Evolutionary conservation across 2,888 invertebrate genomes (phyloP), one percentile per base, ranked within the genome.

Genomic region (Lasioglossum leucozonium): DNA sequence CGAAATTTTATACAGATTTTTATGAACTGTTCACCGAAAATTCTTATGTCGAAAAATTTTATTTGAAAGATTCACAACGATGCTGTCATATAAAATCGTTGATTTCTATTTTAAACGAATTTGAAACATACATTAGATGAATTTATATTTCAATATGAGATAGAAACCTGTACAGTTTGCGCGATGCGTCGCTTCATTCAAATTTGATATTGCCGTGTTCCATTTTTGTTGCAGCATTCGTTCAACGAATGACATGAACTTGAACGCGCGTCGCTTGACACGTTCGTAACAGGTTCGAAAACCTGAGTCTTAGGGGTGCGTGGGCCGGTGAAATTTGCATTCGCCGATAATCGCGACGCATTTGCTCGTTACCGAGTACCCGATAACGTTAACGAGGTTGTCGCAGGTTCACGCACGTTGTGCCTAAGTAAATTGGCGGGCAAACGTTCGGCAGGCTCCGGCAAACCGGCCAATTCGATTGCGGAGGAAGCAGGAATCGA

Each of bases 361-460:
- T 88, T 90, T 88, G 81, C 88, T 77, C 87, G 88, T 90, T 88
- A 87, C 81, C 71, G 87, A 76, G 77, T 72, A 81, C 76, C 86
- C 78, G 87, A 89, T 90, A 87, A 89, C 85, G 81, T 81, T 91
- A 90, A 90, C 87, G 82, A 90, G 88, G 89, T 88, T 89, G 82
- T 81, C 85, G 77, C 82, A 75, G 85, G 86, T 88, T 89, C 84
- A 89, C 91, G 89, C 88, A 88, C 80, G 82, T 74, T 82, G 87
- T 86, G 80, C 83, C 87, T 91, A 89, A 90, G 91, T 85, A 87
- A 90, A 90, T 90, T 91, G 91, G 79, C 85, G 74, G 80, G 77
- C 89, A 87, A 88, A 90, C 81, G 84, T 87, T 90, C 87, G 77
- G 82, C 73, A 77, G 84, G 80, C 89, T 65, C 75, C 67, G 72